These are phyloP conservation scores for Cephalophus harveyi DNA, from an alignment of 2,113 vertebrate species.

Conservation along the genomic window DNA sequence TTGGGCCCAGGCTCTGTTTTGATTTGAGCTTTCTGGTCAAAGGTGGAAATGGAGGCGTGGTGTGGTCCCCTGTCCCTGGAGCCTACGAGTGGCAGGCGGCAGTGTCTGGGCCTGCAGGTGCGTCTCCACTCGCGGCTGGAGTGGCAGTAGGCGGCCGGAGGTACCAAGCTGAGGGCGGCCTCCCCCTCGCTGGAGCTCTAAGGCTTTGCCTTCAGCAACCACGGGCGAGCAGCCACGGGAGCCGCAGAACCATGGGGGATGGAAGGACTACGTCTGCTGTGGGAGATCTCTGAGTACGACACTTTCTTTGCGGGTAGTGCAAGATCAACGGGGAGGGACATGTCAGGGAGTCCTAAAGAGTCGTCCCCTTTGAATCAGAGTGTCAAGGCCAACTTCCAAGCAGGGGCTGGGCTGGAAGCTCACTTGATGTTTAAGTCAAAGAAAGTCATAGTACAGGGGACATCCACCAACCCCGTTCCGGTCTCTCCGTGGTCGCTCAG, in stretches of 20 bases:
- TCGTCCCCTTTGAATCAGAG: background rate
- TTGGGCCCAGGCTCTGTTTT: background rate
- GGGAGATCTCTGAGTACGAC: background rate
- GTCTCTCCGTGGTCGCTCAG: background rate
- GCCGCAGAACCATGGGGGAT: fast-evolving
- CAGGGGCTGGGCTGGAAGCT: background rate
- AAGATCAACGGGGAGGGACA: background rate
- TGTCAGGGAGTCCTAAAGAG: background rate
- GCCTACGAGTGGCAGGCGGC: background rate
- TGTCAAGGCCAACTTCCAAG: background rate
- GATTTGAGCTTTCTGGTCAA: background rate
- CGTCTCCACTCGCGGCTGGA: fast-evolving
- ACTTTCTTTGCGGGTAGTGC: background rate
- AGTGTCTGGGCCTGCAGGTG: background rate
- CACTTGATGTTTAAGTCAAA: background rate
- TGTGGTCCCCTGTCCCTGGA: background rate
- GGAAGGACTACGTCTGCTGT: background rate
- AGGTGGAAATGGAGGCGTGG: background rate
- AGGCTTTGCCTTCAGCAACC: background rate
- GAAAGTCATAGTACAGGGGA: background rate
- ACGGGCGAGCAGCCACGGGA: background rate
- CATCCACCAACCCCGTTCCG: fast-evolving
- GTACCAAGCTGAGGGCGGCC: background rate
- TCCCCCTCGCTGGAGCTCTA: background rate
- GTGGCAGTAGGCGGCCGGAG: background rate